Evolutionary conservation across 2,888 invertebrate species (phyloP).

Genomic region (Mycogona germanica): DNA sequence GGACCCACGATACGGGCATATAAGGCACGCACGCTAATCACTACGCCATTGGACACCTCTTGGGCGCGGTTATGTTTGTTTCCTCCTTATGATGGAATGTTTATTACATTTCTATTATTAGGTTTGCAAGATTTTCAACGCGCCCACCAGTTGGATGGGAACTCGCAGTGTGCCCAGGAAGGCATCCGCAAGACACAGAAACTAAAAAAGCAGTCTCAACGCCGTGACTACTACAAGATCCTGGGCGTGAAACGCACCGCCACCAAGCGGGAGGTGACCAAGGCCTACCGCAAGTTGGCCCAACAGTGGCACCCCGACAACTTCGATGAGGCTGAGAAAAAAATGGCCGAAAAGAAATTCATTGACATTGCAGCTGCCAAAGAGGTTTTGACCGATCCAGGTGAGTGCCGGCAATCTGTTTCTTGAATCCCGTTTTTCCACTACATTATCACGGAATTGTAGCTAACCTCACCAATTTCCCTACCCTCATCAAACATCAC

Average conservation of each 20-base stretch:
- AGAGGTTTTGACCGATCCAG: conserved; percentile 64
- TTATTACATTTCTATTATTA: too few species aligned
- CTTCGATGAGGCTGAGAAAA: conserved; percentile 71
- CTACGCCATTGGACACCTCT: too few species aligned
- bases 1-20: too few species aligned
- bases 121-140: conserved; percentile 77
- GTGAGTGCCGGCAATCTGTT: conserved; percentile 31
- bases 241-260: conserved; percentile 82
- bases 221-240: conserved; percentile 95
- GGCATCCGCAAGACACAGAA: conserved; percentile 79
- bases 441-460: too few species aligned
- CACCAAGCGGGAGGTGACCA: conserved; percentile 80
- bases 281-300: conserved; percentile 93
- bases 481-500: neutral
- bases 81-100: neutral
- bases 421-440: neutral
- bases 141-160: conserved; percentile 70
- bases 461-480: conserved; percentile 18
- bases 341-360: conserved; percentile 91
- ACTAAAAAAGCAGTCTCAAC: conserved; percentile 80
- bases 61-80: too few species aligned
- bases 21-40: too few species aligned
- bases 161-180: conserved; percentile 69
- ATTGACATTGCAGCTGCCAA: conserved; percentile 98
- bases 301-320: conserved; percentile 99